A percentile compares a stretch with the other conserved stretches of the same genome.
These are phyloP conservation scores for Eudyptes chrysolophus DNA, from an alignment of 2,113 vertebrate genomes.

Conservation along the genomic window DNA sequence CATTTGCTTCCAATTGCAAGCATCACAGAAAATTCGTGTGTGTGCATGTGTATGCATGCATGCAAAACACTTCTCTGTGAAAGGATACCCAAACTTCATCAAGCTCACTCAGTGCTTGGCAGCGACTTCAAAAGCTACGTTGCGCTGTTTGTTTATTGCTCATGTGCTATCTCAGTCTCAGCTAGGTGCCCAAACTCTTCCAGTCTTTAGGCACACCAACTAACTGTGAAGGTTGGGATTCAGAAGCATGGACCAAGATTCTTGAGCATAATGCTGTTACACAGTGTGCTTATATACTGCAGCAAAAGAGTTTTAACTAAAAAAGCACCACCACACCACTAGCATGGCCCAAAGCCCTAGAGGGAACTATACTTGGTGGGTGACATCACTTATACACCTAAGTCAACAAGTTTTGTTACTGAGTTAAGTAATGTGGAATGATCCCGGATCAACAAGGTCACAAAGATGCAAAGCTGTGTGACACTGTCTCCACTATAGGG, in stretches of 20 bases:
- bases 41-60: fast-evolving
- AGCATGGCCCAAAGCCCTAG: neutral
- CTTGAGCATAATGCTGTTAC: neutral
- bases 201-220: neutral
- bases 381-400: neutral
- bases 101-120: neutral
- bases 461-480: neutral
- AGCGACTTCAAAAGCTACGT: neutral
- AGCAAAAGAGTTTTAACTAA: neutral
- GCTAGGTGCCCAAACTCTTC: neutral
- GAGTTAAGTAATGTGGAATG: neutral
- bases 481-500: fast-evolving
- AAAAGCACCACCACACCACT: neutral
- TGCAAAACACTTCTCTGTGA: neutral
- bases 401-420: neutral
- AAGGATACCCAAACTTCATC: neutral
- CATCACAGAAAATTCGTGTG: neutral
- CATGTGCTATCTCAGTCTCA: neutral
- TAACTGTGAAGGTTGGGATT: neutral
- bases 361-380: neutral
- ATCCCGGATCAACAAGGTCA: neutral
- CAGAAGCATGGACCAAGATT: neutral
- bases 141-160: neutral
- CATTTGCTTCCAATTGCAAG: neutral
- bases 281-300: neutral